Evolutionary conservation across 2,888 invertebrate genomes (phyloP), one percentile per base, ranked within the genome.

Genomic region (Boloria selene): DNA sequence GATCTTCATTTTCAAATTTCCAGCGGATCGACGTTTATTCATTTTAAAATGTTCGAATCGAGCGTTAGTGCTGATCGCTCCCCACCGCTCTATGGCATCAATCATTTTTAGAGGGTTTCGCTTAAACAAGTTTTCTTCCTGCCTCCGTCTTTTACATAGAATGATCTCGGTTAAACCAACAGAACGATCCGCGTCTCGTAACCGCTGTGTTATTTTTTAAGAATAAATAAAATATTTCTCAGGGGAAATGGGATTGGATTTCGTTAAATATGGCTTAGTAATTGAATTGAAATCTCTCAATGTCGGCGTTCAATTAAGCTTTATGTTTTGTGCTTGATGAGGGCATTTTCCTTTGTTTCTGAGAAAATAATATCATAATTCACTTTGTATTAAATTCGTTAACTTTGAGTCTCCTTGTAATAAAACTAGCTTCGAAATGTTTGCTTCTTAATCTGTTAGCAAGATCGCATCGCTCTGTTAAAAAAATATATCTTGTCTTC

Each of bases 261-360:
- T 92, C 92, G 91, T 90, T 92, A 91, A 92, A 92, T 92, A 90
- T 92, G 92, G 89, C 90, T 91, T 92, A 91, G 90, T 92, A 92
- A 92, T 92, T 92, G 92, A 92, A 92, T 92, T 92, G 92, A 92
- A 92, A 92, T 92, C 92, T 92, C 88, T 91, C 92, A 92, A 92
- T 90, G 92, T 90, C 92, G 90, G 86, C 87, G 84, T 92, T 90
- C 90, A 92, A 92, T 92, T 91, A 90, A 90, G 89, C 86, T 87
- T 89, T 85, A 86, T 83, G 87, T 87, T 89, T 87, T 79, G 78
- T 83, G 80, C 83, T 83, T 79, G 84, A 87, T 86, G 81, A 85
- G 84, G 86, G 87, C 77, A 86, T 87, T 71, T 86, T 85, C 85
- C 87, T 86, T 89, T 90, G 90, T 90, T 90, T 85, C 82, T 75